phyloP scores from a whole-genome alignment of 1,140 invertebrate genomes.

The Sycophila sp. region DNA sequence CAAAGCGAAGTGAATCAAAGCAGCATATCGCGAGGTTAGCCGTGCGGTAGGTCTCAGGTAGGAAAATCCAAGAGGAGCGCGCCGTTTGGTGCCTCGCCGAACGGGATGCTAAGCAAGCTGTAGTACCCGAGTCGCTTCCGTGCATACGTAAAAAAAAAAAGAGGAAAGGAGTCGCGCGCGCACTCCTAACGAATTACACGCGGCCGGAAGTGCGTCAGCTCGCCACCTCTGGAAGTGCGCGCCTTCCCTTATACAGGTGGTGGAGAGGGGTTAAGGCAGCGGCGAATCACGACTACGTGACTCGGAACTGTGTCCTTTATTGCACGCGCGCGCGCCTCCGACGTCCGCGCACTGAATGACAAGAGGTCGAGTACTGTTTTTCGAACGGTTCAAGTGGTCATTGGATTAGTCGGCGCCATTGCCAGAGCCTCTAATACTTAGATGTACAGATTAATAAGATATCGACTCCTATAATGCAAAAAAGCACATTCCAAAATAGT shows the following conservation, averaged over 20 bases:
- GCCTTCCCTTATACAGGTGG: conserved; percentile 26
- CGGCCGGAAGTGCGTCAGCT: conserved; percentile 37
- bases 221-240: neutral
- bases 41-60: conserved; percentile 10
- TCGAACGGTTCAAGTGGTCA: conserved; percentile 1
- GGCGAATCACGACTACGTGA: conserved; percentile 16
- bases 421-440: too few species aligned
- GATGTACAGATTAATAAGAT: too few species aligned
- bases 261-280: neutral
- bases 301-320: conserved; percentile 29
- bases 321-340: neutral
- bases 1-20: too few species aligned
- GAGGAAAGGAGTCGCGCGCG: neutral
- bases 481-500: too few species aligned
- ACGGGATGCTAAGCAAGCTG: conserved; percentile 29
- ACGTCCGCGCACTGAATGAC: neutral
- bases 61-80: conserved; percentile 14
- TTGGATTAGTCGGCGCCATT: too few species aligned
- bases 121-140: conserved; percentile 25
- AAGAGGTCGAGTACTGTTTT: neutral
- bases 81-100: too few species aligned
- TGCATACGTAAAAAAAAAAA: conserved; percentile 28
- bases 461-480: too few species aligned
- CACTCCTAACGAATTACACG: neutral
- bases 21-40: too few species aligned